Conservation (phyloP, 2,888 invertebrate genomes). For the Leptarthrus brevirostris region DNA sequence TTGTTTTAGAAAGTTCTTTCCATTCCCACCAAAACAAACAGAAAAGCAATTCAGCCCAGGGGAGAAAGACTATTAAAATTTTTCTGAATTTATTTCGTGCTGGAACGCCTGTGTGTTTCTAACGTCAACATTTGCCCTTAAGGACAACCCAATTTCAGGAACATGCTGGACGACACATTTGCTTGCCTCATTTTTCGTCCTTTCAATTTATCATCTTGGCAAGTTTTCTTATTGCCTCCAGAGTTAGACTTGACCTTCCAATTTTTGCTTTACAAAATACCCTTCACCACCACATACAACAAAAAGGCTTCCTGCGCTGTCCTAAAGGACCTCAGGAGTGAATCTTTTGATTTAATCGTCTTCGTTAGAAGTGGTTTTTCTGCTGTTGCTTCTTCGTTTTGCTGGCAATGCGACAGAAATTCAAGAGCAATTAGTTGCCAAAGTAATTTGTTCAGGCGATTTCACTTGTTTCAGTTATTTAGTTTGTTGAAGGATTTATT, state of each 20-base stretch:
- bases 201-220: constrained; percentile 41
- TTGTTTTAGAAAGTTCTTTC: too few species aligned
- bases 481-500: too few species aligned
- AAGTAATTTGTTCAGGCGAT: constrained; percentile 29
- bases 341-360: constrained; percentile 44
- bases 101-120: constrained; percentile 12
- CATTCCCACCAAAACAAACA: not conserved
- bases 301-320: not conserved
- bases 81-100: not conserved
- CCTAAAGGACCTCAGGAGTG: constrained; percentile 20
- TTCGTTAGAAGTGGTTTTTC: constrained; percentile 18
- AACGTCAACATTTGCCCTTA: constrained; percentile 36
- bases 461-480: too few species aligned
- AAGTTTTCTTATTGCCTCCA: constrained; percentile 39
- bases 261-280: constrained; percentile 24
- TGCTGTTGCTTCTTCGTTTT: constrained; percentile 11
- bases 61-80: constrained; percentile 5
- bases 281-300: too few species aligned
- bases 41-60: constrained; percentile 1
- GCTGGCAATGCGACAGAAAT: not conserved
- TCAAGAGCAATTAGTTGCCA: constrained; percentile 23
- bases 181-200: constrained; percentile 33
- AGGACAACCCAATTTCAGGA: constrained; percentile 3
- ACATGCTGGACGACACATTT: constrained; percentile 35
- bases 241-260: constrained; percentile 40